These are phyloP conservation scores for Scophthalmus maximus DNA, from an alignment of 2,113 vertebrate genomes.

Conservation along the genomic window DNA sequence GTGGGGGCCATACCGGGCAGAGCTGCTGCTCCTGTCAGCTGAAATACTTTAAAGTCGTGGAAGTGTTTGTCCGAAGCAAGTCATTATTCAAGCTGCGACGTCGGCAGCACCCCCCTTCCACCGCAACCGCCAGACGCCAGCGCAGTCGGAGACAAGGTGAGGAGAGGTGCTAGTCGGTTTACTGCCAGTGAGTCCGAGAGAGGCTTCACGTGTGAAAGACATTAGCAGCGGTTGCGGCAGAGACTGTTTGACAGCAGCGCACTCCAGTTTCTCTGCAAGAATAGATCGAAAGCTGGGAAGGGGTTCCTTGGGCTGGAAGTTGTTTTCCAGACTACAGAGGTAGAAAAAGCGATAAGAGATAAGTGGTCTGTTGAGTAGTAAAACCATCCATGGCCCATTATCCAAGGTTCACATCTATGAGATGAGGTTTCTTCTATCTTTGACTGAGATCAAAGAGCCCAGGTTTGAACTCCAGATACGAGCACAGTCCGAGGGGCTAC, in stretches of 20 bases:
- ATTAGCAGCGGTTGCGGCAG: slow-evolving; percentile 47
- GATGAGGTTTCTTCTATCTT: slow-evolving; percentile 15
- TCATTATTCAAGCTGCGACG: slow-evolving; percentile 44
- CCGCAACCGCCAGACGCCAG: slow-evolving; percentile 51
- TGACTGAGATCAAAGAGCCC: slow-evolving; percentile 14
- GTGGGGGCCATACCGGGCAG: slow-evolving; percentile 23
- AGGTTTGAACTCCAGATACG: slow-evolving; percentile 43
- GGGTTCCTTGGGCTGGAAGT: slow-evolving; percentile 42
- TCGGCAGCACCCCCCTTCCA: slow-evolving; percentile 16
- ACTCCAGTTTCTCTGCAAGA: slow-evolving; percentile 31
- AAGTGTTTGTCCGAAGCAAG: slow-evolving; percentile 55
- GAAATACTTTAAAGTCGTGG: slow-evolving; percentile 58
- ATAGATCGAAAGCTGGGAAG: slow-evolving; percentile 5
- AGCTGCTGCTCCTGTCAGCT: slow-evolving; percentile 34
- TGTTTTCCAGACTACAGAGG: slow-evolving; percentile 52
- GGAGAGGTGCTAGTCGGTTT: slow-evolving; percentile 56
- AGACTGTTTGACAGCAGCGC: slow-evolving; percentile 40
- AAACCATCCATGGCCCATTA: slow-evolving; percentile 28
- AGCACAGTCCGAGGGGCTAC: slow-evolving; percentile 9
- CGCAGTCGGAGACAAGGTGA: slow-evolving; percentile 56
- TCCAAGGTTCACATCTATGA: slow-evolving; percentile 26
- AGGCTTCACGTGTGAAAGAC: slow-evolving; percentile 68
- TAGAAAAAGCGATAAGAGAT: slow-evolving; percentile 37
- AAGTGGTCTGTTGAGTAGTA: slow-evolving; percentile 21
- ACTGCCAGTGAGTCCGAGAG: slow-evolving; percentile 55